Percentiles rank a stretch among this genome's conserved stretches.
These are phyloP conservation scores for Agrilus planipennis DNA, from an alignment of 1,140 invertebrate genomes.

Conservation along the genomic window DNA sequence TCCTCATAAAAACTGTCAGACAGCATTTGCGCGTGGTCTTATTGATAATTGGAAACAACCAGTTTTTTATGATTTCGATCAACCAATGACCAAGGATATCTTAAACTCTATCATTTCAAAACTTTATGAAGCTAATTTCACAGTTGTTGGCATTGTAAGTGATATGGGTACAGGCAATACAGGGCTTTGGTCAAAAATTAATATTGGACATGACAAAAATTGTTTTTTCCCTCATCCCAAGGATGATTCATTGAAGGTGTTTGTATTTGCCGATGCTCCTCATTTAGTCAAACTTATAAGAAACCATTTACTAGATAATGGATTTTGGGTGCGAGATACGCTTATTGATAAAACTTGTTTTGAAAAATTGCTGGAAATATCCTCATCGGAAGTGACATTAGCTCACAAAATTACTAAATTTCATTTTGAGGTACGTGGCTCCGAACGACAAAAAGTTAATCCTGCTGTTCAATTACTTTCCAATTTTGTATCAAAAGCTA, in stretches of 20 bases:
- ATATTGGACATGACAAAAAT: conserved; percentile 4
- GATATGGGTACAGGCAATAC: conserved; percentile 17
- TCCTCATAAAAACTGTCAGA: conserved; percentile 15
- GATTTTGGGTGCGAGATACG: not conserved
- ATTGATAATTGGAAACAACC: conserved; percentile 11
- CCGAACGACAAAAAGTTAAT: conserved; percentile 6
- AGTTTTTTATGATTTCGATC: conserved; percentile 24
- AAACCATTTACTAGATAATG: conserved; percentile 5
- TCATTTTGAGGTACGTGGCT: conserved; percentile 7
- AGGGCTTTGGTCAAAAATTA: not conserved
- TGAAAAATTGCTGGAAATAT: not conserved
- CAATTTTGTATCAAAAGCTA: conserved; percentile 2
- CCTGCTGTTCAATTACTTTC: conserved; percentile 7
- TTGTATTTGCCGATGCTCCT: conserved; percentile 3
- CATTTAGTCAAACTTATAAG: conserved; percentile 2
- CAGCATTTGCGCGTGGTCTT: conserved; percentile 21
- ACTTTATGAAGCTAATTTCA: conserved; percentile 14
- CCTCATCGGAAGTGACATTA: conserved; percentile 1
- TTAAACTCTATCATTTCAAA: conserved; percentile 18
- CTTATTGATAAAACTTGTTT: not conserved
- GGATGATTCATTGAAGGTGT: not conserved
- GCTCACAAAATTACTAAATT: conserved; percentile 1
- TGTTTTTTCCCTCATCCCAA: not conserved
- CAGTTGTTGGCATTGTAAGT: conserved; percentile 17
- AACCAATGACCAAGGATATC: conserved; percentile 16